These are phyloP conservation scores for Andrena cerasifolii DNA, from an alignment of 1,140 invertebrate genomes.

Conservation along the genomic window DNA sequence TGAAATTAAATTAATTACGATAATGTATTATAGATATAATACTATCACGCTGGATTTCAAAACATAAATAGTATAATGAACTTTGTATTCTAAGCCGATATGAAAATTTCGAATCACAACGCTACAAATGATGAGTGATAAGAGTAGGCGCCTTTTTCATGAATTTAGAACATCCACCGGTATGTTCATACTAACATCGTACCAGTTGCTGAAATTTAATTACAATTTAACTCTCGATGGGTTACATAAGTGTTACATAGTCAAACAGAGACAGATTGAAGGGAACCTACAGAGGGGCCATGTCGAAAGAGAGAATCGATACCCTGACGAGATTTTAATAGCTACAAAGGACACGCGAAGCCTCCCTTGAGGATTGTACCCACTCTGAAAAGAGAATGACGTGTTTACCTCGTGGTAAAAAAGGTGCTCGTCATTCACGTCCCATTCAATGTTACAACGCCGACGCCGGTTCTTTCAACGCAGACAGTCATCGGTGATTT, in stretches of 20 bases:
- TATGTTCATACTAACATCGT: neutral
- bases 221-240: neutral
- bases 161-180: too few relatives aligned
- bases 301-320: conserved; percentile 37
- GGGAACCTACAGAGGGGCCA: neutral
- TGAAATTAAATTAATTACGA: too few relatives aligned
- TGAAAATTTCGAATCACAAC: too few relatives aligned
- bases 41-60: too few relatives aligned
- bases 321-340: conserved; percentile 47
- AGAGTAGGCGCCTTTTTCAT: too few relatives aligned
- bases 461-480: conserved; percentile 15
- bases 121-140: too few relatives aligned
- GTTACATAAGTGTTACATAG: too few relatives aligned
- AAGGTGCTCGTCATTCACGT: conserved; percentile 43
- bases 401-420: conserved; percentile 32
- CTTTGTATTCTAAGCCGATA: too few relatives aligned
- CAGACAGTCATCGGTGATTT: conserved; percentile 24
- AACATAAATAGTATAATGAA: too few relatives aligned
- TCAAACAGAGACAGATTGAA: neutral
- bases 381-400: conserved; percentile 17
- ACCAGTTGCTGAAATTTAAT: conserved; percentile 22
- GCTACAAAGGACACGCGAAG: conserved; percentile 27
- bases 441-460: conserved; percentile 18
- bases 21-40: too few relatives aligned
- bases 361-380: conserved; percentile 2